A percentile compares a stretch with the other conserved stretches of the same genome.
Conservation (phyloP, 2,113 vertebrate species). For the Nerophis ophidion region DNA sequence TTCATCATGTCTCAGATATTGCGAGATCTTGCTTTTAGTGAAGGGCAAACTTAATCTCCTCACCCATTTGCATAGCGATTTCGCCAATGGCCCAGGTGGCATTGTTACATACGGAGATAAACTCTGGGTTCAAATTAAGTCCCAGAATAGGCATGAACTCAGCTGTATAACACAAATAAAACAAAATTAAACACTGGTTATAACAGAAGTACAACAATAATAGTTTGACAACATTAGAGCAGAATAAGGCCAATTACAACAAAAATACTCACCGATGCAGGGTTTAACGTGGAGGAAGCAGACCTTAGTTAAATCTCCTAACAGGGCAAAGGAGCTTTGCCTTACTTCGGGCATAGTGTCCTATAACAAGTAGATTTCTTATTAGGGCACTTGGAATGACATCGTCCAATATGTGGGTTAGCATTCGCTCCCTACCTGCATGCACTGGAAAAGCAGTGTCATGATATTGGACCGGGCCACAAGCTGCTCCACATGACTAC, state of each 20-base stretch:
- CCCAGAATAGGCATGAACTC: conserved; percentile 97
- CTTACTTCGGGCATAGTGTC: conserved; percentile 94
- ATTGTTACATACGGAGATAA: conserved; percentile 92
- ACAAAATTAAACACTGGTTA: conserved; percentile 12
- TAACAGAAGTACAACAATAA: neutral
- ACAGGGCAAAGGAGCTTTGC: conserved; percentile 90
- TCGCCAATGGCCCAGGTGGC: conserved; percentile 90
- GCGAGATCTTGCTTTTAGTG: neutral
- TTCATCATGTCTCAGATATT: conserved; percentile 59
- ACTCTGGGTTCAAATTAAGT: conserved; percentile 92
- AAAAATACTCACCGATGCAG: conserved; percentile 80
- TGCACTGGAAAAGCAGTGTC: conserved; percentile 93
- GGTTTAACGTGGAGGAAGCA: conserved; percentile 94
- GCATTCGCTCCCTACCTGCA: conserved; percentile 76
- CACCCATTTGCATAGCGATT: conserved; percentile 92
- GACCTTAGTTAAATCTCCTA: conserved; percentile 92
- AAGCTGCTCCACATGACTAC: conserved; percentile 85
- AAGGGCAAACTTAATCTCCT: conserved; percentile 2
- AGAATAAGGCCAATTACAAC: neutral
- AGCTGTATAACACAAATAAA: conserved; percentile 60
- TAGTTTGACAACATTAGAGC: neutral
- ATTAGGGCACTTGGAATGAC: neutral
- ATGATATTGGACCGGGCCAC: conserved; percentile 93
- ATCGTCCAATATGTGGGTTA: neutral
- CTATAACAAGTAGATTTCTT: conserved; percentile 49